phyloP scores from a whole-genome alignment of 2,113 vertebrate species.

The Promerops cafer region DNA sequence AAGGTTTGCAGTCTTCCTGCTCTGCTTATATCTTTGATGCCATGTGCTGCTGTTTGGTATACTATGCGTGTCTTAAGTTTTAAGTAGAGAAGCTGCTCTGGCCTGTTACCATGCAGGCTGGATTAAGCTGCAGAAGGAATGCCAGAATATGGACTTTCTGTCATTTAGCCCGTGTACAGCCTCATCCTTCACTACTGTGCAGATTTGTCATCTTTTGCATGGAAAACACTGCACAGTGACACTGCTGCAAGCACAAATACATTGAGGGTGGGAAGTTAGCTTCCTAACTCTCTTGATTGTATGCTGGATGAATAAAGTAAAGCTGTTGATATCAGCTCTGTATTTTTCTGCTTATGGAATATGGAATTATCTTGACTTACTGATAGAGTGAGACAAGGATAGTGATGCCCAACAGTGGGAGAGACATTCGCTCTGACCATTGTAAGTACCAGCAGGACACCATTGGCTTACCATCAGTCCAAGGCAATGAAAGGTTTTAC shows the following conservation, averaged over 20 bases:
- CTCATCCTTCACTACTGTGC: neutral
- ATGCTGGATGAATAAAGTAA: neutral
- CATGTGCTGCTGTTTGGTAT: rapidly evolving
- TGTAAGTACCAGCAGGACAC: neutral
- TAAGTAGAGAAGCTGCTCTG: neutral
- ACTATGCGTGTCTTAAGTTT: rapidly evolving
- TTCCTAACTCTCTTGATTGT: neutral
- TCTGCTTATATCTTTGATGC: rapidly evolving
- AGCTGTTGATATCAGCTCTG: neutral
- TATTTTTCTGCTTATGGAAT: neutral
- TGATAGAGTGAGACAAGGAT: neutral
- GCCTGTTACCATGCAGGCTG: neutral
- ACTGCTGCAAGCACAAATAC: neutral
- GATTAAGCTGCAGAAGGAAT: neutral
- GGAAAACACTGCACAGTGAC: neutral
- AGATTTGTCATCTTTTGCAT: neutral
- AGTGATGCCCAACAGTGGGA: neutral
- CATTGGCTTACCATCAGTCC: neutral
- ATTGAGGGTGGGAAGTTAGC: neutral
- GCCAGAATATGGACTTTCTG: neutral
- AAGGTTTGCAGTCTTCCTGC: neutral
- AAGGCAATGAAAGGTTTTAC: neutral
- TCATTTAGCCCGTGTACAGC: neutral
- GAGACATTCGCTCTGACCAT: neutral
- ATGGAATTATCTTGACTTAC: neutral